Conservation (phyloP, 1,140 invertebrate species). For the Drosophila nannoptera region DNA sequence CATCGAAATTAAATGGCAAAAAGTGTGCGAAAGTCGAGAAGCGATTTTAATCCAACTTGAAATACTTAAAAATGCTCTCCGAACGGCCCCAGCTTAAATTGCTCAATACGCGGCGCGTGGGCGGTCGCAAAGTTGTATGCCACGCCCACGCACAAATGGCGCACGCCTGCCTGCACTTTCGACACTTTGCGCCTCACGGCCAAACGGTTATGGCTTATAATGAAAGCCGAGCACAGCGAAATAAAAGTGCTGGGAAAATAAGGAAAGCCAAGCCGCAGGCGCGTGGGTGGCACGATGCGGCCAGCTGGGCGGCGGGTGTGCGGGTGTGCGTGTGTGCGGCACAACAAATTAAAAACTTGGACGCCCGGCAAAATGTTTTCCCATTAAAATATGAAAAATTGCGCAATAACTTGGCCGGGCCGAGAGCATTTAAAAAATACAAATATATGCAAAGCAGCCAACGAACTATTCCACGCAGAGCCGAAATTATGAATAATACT, state of each 20-base stretch:
- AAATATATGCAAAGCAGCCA: slow-evolving; percentile 42
- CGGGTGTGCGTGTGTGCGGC: slow-evolving; percentile 36
- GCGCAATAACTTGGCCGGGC: slow-evolving; percentile 63
- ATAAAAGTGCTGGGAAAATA: slow-evolving; percentile 58
- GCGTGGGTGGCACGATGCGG: neutral
- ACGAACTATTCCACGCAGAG: slow-evolving; percentile 17
- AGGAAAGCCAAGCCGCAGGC: slow-evolving; percentile 51
- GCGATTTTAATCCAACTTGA: slow-evolving; percentile 25
- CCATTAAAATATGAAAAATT: slow-evolving; percentile 77
- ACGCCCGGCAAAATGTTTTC: slow-evolving; percentile 67
- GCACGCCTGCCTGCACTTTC: slow-evolving; percentile 62
- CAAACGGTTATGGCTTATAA: slow-evolving; percentile 73
- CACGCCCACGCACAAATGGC: slow-evolving; percentile 53
- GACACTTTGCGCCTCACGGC: slow-evolving; percentile 70
- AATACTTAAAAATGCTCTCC: slow-evolving; percentile 33
- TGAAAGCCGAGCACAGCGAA: slow-evolving; percentile 55
- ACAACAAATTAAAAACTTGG: slow-evolving; percentile 76
- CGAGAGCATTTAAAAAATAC: slow-evolving; percentile 44
- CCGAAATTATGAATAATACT: neutral
- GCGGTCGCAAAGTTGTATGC: slow-evolving; percentile 40
- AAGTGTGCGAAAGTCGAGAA: slow-evolving; percentile 4
- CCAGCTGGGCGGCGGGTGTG: neutral
- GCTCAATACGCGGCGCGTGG: neutral
- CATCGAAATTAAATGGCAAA: slow-evolving; percentile 60
- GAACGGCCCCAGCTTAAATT: slow-evolving; percentile 28